These are phyloP conservation scores for Lacerta bilineata DNA, from an alignment of 2,797 vertebrate species.

Conservation along the genomic window DNA sequence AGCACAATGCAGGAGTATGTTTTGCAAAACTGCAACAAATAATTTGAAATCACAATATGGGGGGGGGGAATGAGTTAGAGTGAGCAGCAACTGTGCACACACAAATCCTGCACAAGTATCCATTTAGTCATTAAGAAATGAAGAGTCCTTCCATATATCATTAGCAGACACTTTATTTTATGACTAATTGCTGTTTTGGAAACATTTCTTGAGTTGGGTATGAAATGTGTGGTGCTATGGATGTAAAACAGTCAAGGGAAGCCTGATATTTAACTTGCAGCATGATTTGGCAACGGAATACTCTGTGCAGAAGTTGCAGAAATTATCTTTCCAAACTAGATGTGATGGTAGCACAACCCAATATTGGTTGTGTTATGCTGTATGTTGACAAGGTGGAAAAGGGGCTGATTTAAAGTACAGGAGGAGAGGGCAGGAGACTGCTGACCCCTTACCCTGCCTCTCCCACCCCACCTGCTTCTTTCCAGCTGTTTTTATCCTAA, in stretches of 20 bases:
- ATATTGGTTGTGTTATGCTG: not conserved
- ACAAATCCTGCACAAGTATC: not conserved
- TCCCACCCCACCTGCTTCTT: not conserved
- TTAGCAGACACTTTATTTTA: not conserved
- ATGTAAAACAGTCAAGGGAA: not conserved
- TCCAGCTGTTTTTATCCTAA: not conserved
- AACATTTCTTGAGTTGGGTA: not conserved
- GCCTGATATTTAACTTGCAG: not conserved
- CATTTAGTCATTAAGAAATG: not conserved
- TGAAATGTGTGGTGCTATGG: not conserved
- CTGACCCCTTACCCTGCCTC: not conserved
- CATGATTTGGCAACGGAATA: conserved; percentile 6
- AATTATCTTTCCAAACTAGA: not conserved
- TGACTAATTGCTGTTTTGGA: not conserved
- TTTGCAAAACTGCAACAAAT: not conserved
- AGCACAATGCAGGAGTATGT: not conserved
- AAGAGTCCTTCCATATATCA: not conserved
- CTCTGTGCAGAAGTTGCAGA: not conserved
- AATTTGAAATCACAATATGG: not conserved
- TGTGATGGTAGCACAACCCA: not conserved
- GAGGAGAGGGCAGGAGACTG: not conserved
- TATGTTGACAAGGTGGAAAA: not conserved
- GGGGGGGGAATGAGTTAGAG: not conserved
- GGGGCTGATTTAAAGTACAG: not conserved
- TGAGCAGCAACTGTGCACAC: not conserved